Conservation (phyloP, 2,888 invertebrate genomes). For the Alcis repandata region DNA sequence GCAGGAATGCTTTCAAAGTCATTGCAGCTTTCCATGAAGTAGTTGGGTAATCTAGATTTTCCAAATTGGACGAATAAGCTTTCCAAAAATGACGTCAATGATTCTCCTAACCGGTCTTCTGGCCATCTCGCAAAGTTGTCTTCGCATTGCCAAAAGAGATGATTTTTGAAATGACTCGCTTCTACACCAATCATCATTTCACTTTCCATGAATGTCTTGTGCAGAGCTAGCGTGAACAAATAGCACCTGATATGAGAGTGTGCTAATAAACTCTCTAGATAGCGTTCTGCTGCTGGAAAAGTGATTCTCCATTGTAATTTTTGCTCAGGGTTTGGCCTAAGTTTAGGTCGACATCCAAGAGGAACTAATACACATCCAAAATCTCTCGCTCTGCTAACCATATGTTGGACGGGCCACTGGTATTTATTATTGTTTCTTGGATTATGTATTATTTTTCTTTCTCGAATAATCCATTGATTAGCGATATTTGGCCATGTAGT, state of each 20-base stretch:
- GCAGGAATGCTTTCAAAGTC: slow-evolving; percentile 90
- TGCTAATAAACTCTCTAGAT: slow-evolving; percentile 90
- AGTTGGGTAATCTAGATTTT: slow-evolving; percentile 89
- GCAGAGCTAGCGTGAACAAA: slow-evolving; percentile 88
- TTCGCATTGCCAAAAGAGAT: slow-evolving; percentile 93
- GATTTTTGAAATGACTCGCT: slow-evolving; percentile 90
- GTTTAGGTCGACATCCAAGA: slow-evolving; percentile 88
- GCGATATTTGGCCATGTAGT: slow-evolving; percentile 91
- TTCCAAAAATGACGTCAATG: slow-evolving; percentile 87
- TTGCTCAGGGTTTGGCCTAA: slow-evolving; percentile 86
- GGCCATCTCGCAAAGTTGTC: slow-evolving; percentile 90
- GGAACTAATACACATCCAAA: slow-evolving; percentile 91
- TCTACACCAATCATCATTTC: slow-evolving; percentile 88
- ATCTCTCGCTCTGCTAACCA: slow-evolving; percentile 88
- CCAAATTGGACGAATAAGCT: slow-evolving; percentile 88
- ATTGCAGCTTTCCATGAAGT: slow-evolving; percentile 91
- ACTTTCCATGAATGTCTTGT: slow-evolving; percentile 91
- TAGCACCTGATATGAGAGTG: slow-evolving; percentile 91
- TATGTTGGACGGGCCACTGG: slow-evolving; percentile 90
- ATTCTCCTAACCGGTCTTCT: slow-evolving; percentile 90
- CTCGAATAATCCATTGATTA: slow-evolving; percentile 89
- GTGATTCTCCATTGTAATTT: slow-evolving; percentile 92
- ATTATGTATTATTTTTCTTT: slow-evolving; percentile 85
- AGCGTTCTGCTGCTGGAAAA: slow-evolving; percentile 92
- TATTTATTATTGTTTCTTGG: slow-evolving; percentile 86